Percentiles rank a stretch among this genome's conserved stretches.
These are phyloP conservation scores for Heliconius hewitsoni DNA, from an alignment of 1,140 invertebrate species.

Conservation along the genomic window DNA sequence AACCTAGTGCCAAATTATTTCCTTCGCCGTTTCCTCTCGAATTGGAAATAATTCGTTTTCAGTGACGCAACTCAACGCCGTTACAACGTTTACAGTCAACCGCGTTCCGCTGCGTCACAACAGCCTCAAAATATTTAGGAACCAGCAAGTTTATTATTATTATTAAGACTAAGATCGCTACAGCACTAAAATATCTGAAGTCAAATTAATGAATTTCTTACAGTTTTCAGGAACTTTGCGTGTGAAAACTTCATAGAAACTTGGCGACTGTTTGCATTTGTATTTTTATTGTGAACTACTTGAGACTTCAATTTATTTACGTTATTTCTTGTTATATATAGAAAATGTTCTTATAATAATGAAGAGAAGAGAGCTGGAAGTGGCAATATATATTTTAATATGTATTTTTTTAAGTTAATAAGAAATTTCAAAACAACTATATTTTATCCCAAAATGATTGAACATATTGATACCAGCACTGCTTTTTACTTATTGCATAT, in stretches of 20 bases:
- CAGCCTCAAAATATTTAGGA: neutral
- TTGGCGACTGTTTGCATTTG: slow-evolving; percentile 10
- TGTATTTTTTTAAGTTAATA: neutral
- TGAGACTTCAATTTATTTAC: neutral
- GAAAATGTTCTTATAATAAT: neutral
- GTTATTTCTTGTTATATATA: neutral
- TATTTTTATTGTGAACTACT: slow-evolving; percentile 13
- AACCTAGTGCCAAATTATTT: too few species aligned
- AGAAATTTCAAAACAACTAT: too few species aligned
- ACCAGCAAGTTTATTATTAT: neutral
- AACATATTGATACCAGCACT: too few species aligned
- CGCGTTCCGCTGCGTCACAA: neutral
- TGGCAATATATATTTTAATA: neutral
- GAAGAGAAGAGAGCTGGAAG: neutral
- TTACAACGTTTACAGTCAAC: too few species aligned
- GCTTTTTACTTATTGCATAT: too few species aligned
- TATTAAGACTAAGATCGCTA: neutral
- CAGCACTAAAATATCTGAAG: slow-evolving; percentile 8
- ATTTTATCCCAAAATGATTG: too few species aligned
- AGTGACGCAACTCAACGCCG: too few species aligned
- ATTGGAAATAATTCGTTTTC: too few species aligned
- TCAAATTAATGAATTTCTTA: slow-evolving; percentile 13
- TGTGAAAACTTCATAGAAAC: slow-evolving; percentile 5
- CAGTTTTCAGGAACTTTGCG: slow-evolving; percentile 2
- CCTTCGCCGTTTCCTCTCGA: too few species aligned